phyloP scores from a whole-genome alignment of 1,140 invertebrate genomes.

The Physella acuta region DNA sequence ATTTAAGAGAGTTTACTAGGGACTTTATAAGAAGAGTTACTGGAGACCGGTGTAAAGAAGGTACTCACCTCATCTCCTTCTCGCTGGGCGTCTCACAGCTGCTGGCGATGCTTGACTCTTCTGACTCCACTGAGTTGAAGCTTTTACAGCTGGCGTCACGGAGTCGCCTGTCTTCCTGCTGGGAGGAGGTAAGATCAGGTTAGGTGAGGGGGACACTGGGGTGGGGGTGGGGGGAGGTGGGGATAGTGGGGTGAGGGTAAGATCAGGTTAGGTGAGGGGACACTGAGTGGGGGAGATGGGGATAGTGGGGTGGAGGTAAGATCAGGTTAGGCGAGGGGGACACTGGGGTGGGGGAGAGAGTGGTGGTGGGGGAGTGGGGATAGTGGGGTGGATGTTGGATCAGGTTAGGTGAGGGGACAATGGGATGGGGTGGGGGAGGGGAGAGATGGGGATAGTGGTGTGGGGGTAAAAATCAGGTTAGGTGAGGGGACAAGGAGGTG shows the following conservation, averaged over 20 bases:
- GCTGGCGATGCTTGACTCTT: constrained; percentile 66
- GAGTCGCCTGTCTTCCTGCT: constrained; percentile 44
- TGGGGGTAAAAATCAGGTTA: too few relatives aligned
- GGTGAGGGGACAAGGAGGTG: too few relatives aligned
- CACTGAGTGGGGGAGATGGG: not conserved
- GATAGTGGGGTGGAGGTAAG: not conserved
- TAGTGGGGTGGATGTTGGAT: too few relatives aligned
- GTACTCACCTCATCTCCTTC: constrained; percentile 64
- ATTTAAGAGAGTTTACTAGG: too few relatives aligned
- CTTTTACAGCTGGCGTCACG: constrained; percentile 68
- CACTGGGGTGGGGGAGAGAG: not conserved
- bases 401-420: not conserved
- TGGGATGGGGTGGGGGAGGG: too few relatives aligned
- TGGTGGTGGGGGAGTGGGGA: not conserved
- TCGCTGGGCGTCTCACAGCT: constrained; percentile 69
- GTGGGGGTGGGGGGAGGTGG: too few relatives aligned
- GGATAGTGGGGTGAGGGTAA: not conserved
- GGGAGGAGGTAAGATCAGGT: not conserved
- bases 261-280: too few relatives aligned
- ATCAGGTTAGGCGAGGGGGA: not conserved
- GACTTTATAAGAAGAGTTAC: not conserved
- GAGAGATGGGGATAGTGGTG: too few relatives aligned
- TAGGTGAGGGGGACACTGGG: not conserved
- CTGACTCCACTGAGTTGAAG: constrained; percentile 71
- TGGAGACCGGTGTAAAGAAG: not conserved